Percentiles rank a stretch among this genome's conserved stretches.
phyloP scores from a whole-genome alignment of 2,113 vertebrate genomes.

The Phyllopteryx taeniolatus region DNA sequence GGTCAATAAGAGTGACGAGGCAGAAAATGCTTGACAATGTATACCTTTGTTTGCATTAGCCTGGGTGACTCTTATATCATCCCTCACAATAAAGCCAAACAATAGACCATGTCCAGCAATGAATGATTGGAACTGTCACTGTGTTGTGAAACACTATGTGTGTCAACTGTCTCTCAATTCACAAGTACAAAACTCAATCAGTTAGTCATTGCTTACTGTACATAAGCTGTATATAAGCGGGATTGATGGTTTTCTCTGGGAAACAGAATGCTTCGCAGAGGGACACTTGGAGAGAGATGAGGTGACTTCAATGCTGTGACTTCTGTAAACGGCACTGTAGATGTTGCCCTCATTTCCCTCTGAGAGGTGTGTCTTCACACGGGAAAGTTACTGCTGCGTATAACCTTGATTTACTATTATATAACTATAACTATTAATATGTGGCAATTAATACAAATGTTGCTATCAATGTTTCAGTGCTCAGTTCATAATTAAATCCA shows the following conservation, averaged over 20 bases:
- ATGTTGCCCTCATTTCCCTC: slow-evolving; percentile 39
- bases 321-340: slow-evolving; percentile 56
- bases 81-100: slow-evolving; percentile 33
- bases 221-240: slow-evolving; percentile 30
- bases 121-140: not conserved
- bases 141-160: slow-evolving; percentile 7
- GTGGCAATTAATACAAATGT: not conserved
- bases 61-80: slow-evolving; percentile 31
- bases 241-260: slow-evolving; percentile 49
- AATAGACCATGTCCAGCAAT: slow-evolving; percentile 21
- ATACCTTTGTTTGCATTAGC: slow-evolving; percentile 49
- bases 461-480: not conserved
- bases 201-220: slow-evolving; percentile 37
- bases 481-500: not conserved
- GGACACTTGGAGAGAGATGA: slow-evolving; percentile 50
- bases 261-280: slow-evolving; percentile 48
- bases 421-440: too few species aligned
- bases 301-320: slow-evolving; percentile 52
- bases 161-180: slow-evolving; percentile 26
- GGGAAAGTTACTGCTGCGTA: not conserved
- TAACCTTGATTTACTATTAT: not conserved
- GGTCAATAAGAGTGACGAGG: slow-evolving; percentile 41
- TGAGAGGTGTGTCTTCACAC: slow-evolving; percentile 30
- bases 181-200: slow-evolving; percentile 37
- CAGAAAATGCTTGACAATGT: slow-evolving; percentile 33